phyloP scores from a whole-genome alignment of 1,140 invertebrate species.

The Drosophila lacteicornis region DNA sequence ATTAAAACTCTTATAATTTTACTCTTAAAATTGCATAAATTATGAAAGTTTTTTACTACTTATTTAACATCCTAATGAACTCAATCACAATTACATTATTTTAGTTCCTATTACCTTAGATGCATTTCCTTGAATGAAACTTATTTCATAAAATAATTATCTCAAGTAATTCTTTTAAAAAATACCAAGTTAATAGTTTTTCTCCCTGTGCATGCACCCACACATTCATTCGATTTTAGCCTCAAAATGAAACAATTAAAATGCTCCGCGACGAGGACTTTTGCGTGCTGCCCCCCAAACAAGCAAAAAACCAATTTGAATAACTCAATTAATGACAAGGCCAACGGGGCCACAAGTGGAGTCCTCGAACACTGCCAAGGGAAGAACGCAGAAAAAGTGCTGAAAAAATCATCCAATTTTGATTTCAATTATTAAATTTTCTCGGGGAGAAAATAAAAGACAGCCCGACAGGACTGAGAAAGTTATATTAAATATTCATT shows the following conservation, averaged over 20 bases:
- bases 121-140: no score
- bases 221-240: slow-evolving; percentile 11
- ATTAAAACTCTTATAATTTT: no score
- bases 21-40: background rate
- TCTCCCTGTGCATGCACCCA: background rate
- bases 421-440: slow-evolving; percentile 58
- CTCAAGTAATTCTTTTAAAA: no score
- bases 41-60: background rate
- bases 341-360: slow-evolving; percentile 34
- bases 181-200: no score
- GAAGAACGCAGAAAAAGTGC: slow-evolving; percentile 13
- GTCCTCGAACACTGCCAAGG: slow-evolving; percentile 30
- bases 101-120: no score
- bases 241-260: slow-evolving; percentile 68
- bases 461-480: slow-evolving; percentile 21
- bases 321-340: slow-evolving; percentile 66
- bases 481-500: slow-evolving; percentile 79
- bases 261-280: slow-evolving; percentile 32
- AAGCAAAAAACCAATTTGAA: slow-evolving; percentile 57
- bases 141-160: no score
- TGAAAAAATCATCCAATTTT: slow-evolving; percentile 50
- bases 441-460: slow-evolving; percentile 17
- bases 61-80: background rate
- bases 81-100: background rate
- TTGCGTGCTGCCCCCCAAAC: slow-evolving; percentile 32